Evolutionary conservation across 2,113 vertebrate species (phyloP).

Genomic region (Callithrix jacchus): DNA sequence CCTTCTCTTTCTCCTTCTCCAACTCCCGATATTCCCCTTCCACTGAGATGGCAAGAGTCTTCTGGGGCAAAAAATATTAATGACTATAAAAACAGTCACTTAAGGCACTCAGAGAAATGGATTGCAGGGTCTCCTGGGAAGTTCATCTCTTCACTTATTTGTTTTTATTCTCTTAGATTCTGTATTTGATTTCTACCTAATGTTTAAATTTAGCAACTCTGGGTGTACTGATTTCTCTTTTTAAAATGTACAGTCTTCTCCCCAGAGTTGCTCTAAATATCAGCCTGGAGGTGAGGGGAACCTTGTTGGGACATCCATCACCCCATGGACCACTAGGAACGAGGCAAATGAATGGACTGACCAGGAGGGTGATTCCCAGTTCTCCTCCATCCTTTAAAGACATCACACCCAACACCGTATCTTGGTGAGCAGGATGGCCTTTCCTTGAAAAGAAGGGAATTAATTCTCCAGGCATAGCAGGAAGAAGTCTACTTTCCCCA

Average conservation of each 20-base stretch:
- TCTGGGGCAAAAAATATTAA: not conserved
- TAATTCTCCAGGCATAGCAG: not conserved
- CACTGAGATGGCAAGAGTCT: not conserved
- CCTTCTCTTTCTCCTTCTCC: not conserved
- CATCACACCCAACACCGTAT: rapidly evolving
- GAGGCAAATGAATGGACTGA: not conserved
- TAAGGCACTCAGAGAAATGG: not conserved
- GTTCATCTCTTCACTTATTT: constrained; percentile 1
- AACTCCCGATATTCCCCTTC: not conserved
- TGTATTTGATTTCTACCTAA: constrained; percentile 49
- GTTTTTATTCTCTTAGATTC: constrained; percentile 51
- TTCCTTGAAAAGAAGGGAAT: not conserved
- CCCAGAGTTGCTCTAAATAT: constrained; percentile 10
- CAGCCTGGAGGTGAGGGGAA: not conserved
- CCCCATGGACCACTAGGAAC: not conserved
- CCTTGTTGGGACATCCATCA: not conserved
- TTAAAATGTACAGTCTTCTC: not conserved
- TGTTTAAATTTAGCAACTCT: constrained; percentile 59
- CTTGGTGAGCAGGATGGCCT: not conserved
- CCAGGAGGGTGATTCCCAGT: not conserved
- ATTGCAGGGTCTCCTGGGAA: not conserved
- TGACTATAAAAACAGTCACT: not conserved
- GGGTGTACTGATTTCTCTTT: constrained; percentile 25
- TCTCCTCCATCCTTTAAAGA: not conserved
- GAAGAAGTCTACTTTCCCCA: not conserved